These are phyloP conservation scores for Philopotamus ludificatus DNA, from an alignment of 1,140 invertebrate species.

Conservation along the genomic window DNA sequence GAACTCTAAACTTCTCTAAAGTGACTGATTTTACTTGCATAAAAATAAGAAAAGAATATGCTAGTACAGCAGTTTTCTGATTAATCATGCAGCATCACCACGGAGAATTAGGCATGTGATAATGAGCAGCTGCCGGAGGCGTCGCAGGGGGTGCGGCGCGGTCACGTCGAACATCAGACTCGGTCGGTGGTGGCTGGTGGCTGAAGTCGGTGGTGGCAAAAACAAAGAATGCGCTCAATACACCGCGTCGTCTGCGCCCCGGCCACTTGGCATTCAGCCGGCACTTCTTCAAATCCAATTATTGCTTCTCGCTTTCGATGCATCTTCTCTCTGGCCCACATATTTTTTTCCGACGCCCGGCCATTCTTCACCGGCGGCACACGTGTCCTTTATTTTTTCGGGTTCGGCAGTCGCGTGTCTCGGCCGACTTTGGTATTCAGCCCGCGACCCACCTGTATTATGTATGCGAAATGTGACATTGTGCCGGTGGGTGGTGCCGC, in stretches of 20 bases:
- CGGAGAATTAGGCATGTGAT: too few relatives aligned
- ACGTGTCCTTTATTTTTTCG: conserved; percentile 21
- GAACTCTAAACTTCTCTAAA: too few relatives aligned
- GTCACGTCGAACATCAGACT: conserved; percentile 32
- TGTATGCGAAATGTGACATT: conserved; percentile 42
- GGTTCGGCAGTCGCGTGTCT: background rate
- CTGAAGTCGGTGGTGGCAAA: conserved; percentile 7
- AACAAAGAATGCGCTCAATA: conserved; percentile 31
- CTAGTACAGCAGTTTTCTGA: too few relatives aligned
- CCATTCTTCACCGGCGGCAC: conserved; percentile 22
- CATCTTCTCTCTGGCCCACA: conserved; percentile 42
- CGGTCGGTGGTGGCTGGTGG: background rate
- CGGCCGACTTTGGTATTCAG: conserved; percentile 15
- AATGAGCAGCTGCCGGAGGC: too few relatives aligned
- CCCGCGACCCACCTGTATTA: conserved; percentile 31
- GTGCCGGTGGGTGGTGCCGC: conserved; percentile 15
- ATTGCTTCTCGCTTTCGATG: conserved; percentile 41
- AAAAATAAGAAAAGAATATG: too few relatives aligned
- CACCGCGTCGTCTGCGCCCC: background rate
- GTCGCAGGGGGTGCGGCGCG: background rate
- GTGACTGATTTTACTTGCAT: too few relatives aligned
- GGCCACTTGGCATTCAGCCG: conserved; percentile 39
- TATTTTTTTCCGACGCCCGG: conserved; percentile 32
- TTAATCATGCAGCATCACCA: too few relatives aligned
- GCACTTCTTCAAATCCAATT: conserved; percentile 42